phyloP scores from a whole-genome alignment of 2,888 invertebrate genomes.

The Athetis lepigone region DNA sequence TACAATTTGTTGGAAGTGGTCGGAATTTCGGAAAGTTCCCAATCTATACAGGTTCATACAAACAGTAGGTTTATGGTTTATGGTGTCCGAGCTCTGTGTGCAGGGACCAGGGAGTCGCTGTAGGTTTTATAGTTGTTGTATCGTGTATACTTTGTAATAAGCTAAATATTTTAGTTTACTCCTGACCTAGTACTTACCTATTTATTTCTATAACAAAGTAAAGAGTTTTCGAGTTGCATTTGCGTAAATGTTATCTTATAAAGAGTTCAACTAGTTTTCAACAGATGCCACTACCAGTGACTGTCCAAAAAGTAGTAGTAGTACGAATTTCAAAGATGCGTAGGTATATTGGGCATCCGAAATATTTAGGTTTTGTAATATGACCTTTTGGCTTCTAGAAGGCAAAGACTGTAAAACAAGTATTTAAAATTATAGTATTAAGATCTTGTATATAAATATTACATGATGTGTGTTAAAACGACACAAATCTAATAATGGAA shows the following conservation, averaged over 20 bases:
- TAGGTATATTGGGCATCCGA: no score
- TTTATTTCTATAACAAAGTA: not conserved
- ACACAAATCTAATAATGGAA: not conserved
- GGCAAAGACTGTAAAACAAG: not conserved
- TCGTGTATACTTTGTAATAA: no score
- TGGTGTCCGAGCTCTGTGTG: no score
- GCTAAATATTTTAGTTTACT: rapidly evolving
- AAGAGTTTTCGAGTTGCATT: not conserved
- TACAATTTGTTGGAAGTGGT: no score
- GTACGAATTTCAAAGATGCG: no score
- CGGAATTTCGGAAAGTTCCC: no score
- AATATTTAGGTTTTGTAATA: not conserved
- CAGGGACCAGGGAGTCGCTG: no score
- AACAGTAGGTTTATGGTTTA: not conserved
- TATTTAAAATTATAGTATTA: no score
- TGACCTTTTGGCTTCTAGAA: not conserved
- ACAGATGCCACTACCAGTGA: slow-evolving; percentile 73
- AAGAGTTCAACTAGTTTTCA: slow-evolving; percentile 67
- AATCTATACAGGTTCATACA: not conserved
- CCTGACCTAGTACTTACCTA: not conserved
- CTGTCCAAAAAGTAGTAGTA: slow-evolving; percentile 2
- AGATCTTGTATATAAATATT: no score
- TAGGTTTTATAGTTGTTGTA: no score
- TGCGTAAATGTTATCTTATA: not conserved
- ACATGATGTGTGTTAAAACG: no score